Base-by-base conservation (phyloP, 2,888 invertebrate species). In the Psococerastis gibbosa region DNA sequence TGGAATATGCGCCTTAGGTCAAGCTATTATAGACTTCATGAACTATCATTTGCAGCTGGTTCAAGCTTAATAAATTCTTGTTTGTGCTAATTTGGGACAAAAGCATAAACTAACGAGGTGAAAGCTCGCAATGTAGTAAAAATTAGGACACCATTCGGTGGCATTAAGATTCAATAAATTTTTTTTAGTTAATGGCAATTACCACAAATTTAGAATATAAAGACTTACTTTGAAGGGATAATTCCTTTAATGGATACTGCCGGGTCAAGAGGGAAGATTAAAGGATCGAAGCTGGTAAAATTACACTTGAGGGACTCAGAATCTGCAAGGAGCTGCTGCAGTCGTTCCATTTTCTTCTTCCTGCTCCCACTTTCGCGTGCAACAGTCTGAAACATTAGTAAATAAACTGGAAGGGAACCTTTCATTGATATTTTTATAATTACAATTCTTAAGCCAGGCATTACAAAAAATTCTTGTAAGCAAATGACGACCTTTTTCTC, bases 231-330 rank as follows among this genome's bases (percentile, higher is more conserved):
- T 53, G 85, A 79, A 0, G 91, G 77, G 42, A 88, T 69, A 33
- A 97, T 87, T 42, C 87, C 88, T 57, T 78, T 80, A 47, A 97
- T 85, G 44, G 72, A 75, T 18, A 94, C 75, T 52, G 76, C 81
- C 0, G 98, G 97, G 66, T 98, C 95, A 9, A 98, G 61, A 0
- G 97, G 95, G 55, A 97, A 81, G 0, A 92, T 89, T 57, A 97
- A 75, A 0, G 89, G 80, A 51, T 94, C 91, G 60, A 94, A 89
- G 60, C 77, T 78, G 0, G 79, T 70, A 62, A 94, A 92, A 65
- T 87, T 88, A 48, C 79, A 76, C 60, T 85, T 85, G 57, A 79
- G 79, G 1, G 72, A 67, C 60, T 84, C 84, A 0, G 78, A 70
- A 57, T 89, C 88, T 0, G 77, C 74, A 2, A 97, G 64, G 1